Base-by-base conservation (phyloP, 1,140 invertebrate species). In the Zaprionus gabonicus region DNA sequence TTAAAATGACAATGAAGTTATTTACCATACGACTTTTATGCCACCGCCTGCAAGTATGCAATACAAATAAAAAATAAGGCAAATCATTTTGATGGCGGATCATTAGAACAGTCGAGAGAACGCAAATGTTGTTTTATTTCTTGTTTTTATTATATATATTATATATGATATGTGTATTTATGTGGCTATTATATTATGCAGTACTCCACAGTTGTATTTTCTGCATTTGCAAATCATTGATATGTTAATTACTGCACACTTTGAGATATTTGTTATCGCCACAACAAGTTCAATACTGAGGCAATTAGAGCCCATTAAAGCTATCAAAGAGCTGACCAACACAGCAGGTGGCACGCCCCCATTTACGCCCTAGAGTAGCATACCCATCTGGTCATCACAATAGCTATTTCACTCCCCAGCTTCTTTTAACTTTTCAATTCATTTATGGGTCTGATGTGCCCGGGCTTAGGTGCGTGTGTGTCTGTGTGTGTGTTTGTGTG, bases 301-400 rank as follows among this genome's bases (percentile, higher is more conserved):
- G 59, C 65, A 80, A 85, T 79, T 34, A 57, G 59, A 49, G 13
- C 36, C 23, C 36, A 82, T 86, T 71, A 73, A 63, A 63, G 51
- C 51, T 20, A 63, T 68, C 41, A 67, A 66, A 49, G 46, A 69
- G 59, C 41, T 82, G 83, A 80, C 73, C 73, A 51, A 44, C 80
- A 12, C 83, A 87, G 83, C 83, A 87, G 83, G 83, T 87, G 82
- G 2, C 41, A 46, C 41, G 41, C 6, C 41, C n/a, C 7, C 3
- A n/a, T 46, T 6, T 46, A 20, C 38, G 38, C 15, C 5, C 15
- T 41, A 15, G 15, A 41, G 15, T 4, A 34, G 9, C 0, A 10
- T 34, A 3, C 31, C 41, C 38, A 6, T 3, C n/a, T 44, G 36
- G 36, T 0, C 36, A 38, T 12, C 12, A 12, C 15, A n/a, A 44